Percentiles rank a stretch among this genome's conserved stretches.
Conservation (phyloP, 1,140 invertebrate genomes). For the Listronotus oregonensis region DNA sequence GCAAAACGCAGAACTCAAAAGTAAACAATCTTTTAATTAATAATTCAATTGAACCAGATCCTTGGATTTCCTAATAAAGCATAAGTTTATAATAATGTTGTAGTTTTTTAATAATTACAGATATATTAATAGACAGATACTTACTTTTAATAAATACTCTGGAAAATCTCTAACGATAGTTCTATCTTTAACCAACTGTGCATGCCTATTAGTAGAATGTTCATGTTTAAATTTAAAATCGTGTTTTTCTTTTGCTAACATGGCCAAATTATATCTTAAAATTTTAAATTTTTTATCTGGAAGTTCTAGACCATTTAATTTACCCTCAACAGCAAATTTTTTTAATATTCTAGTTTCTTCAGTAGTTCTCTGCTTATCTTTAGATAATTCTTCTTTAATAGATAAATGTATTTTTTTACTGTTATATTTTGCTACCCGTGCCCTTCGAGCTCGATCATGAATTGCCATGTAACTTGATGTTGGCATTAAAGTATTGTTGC, state of each 20-base stretch:
- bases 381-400: conserved; percentile 65
- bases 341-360: conserved; percentile 74
- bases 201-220: conserved; percentile 66
- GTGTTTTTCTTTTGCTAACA: conserved; percentile 60
- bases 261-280: conserved; percentile 58
- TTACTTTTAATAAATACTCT: conserved; percentile 64
- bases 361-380: conserved; percentile 58
- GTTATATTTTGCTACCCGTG: conserved; percentile 68
- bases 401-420: conserved; percentile 70
- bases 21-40: too few species aligned
- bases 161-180: conserved; percentile 76
- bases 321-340: conserved; percentile 81
- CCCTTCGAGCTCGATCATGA: conserved; percentile 71
- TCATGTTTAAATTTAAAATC: conserved; percentile 69
- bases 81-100: too few species aligned
- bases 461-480: conserved; percentile 76
- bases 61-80: too few species aligned
- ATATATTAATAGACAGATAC: neutral
- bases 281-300: conserved; percentile 56
- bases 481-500: conserved; percentile 80
- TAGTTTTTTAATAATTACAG: neutral
- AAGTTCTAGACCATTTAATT: conserved; percentile 74
- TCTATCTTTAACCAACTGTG: conserved; percentile 69
- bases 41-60: too few species aligned
- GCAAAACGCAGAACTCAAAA: too few species aligned